phyloP scores from a whole-genome alignment of 1,140 invertebrate genomes.

The Sarcophaga bullata region DNA sequence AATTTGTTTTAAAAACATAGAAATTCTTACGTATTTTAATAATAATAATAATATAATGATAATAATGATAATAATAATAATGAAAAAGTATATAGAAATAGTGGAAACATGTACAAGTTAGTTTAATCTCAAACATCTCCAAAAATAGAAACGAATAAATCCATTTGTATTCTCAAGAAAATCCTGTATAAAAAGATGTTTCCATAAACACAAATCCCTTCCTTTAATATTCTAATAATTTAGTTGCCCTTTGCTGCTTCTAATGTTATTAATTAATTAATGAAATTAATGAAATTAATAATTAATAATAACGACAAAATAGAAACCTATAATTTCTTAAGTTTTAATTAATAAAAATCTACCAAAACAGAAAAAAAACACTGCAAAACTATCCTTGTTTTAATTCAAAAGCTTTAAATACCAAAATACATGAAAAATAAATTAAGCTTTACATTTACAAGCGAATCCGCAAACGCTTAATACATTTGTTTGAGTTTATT shows the following conservation, averaged over 20 bases:
- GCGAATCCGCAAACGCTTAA: no score
- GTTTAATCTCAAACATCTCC: conserved; percentile 16
- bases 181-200: background rate
- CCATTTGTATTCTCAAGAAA: background rate
- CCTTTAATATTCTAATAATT: background rate
- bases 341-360: conserved; percentile 40
- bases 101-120: conserved; percentile 36
- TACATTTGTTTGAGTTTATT: no score
- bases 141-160: no score
- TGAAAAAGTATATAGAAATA: background rate
- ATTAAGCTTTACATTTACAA: no score
- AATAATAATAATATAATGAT: no score
- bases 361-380: conserved; percentile 6
- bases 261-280: background rate
- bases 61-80: no score
- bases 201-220: background rate
- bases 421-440: no score
- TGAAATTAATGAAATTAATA: background rate
- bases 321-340: conserved; percentile 18
- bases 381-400: no score
- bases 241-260: background rate
- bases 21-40: background rate
- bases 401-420: no score
- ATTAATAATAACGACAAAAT: conserved; percentile 17
- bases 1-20: background rate